phyloP scores from a whole-genome alignment of 2,888 invertebrate genomes.

The Cheiracanthium punctorium region DNA sequence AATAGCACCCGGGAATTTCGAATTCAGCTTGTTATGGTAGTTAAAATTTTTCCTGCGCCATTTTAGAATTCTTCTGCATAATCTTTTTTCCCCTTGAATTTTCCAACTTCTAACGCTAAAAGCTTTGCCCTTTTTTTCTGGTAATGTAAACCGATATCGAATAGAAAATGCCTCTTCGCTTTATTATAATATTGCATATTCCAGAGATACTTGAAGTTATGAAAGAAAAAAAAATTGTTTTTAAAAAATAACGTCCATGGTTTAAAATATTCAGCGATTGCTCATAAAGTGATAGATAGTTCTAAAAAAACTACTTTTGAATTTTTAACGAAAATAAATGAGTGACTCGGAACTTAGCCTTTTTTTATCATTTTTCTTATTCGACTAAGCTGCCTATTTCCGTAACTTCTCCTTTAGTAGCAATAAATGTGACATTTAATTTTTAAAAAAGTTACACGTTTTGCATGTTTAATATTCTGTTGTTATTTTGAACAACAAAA shows the following conservation, averaged over 20 bases:
- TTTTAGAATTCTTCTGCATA: not conserved
- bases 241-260: no score
- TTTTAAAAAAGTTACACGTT: no score
- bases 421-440: no score
- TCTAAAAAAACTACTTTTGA: not conserved
- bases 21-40: slow-evolving; percentile 56
- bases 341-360: not conserved
- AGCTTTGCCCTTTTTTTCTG: not conserved
- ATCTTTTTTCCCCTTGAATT: not conserved
- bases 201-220: not conserved
- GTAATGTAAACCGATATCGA: not conserved
- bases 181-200: not conserved
- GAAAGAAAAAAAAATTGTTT: not conserved
- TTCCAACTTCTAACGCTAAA: not conserved
- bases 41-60: slow-evolving; percentile 38
- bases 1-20: slow-evolving; percentile 23
- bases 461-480: no score
- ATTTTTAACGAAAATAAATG: not conserved
- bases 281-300: not conserved
- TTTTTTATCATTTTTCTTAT: no score
- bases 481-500: no score
- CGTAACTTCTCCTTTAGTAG: no score
- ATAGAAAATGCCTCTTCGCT: not conserved
- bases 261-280: not conserved
- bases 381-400: no score